Percentiles rank a stretch among this genome's conserved stretches.
phyloP scores from a whole-genome alignment of 2,113 vertebrate genomes.

The Anthoscopus minutus region DNA sequence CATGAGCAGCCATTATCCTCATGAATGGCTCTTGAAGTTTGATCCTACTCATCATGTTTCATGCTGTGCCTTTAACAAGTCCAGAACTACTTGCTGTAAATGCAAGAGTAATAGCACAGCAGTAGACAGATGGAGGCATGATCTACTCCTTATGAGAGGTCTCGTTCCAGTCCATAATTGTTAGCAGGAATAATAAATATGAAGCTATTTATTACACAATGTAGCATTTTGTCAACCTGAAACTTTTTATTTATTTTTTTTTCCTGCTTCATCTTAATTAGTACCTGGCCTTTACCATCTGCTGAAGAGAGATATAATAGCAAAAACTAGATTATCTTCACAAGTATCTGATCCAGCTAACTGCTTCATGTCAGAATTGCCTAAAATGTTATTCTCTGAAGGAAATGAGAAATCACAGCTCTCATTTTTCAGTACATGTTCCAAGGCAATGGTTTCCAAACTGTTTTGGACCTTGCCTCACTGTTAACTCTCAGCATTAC shows the following conservation, averaged over 20 bases:
- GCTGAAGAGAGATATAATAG: not conserved
- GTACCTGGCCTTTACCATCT: conserved; percentile 52
- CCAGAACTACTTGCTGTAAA: not conserved
- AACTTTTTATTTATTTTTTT: not conserved
- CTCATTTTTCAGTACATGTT: conserved; percentile 9
- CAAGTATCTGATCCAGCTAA: conserved; percentile 17
- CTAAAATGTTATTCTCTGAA: conserved; percentile 34
- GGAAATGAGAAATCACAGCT: conserved; percentile 44
- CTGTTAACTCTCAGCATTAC: conserved; percentile 30
- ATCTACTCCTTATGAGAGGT: conserved; percentile 28
- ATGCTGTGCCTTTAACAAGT: not conserved
- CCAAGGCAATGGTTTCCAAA: conserved; percentile 52
- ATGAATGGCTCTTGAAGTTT: not conserved
- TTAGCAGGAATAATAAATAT: conserved; percentile 38
- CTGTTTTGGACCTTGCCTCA: conserved; percentile 46
- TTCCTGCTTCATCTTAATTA: conserved; percentile 12
- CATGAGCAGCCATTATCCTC: not conserved
- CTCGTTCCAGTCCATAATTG: conserved; percentile 12
- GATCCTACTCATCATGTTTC: not conserved
- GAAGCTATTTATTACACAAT: conserved; percentile 1
- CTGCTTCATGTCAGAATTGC: conserved; percentile 26
- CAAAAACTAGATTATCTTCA: conserved; percentile 14
- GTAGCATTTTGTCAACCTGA: not conserved
- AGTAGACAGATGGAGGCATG: conserved; percentile 41
- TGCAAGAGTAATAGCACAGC: not conserved